Evolutionary conservation across 1,140 invertebrate species (phyloP).

Genomic region (Aphaenogaster floridana): DNA sequence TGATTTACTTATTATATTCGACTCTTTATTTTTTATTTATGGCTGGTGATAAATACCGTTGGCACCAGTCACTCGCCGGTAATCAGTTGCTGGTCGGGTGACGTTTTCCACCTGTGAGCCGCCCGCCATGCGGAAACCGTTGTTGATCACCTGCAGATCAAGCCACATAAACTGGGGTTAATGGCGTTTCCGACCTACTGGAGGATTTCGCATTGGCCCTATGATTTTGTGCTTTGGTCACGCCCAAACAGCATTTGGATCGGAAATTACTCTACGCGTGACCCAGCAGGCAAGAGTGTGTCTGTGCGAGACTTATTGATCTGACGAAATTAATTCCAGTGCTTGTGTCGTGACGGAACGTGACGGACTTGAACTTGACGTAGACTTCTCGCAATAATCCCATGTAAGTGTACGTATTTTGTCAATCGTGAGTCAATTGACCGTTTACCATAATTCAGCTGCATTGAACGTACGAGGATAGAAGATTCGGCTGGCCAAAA

Average conservation of each 20-base stretch:
- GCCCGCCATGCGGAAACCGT: constrained; percentile 83
- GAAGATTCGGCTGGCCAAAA: constrained; percentile 80
- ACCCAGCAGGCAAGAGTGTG: constrained; percentile 86
- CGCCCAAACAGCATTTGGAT: constrained; percentile 84
- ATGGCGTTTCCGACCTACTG: constrained; percentile 85
- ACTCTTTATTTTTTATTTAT: constrained; percentile 82
- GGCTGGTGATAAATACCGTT: constrained; percentile 88
- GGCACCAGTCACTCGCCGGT: constrained; percentile 86
- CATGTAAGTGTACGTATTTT: constrained; percentile 76
- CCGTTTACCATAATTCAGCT: constrained; percentile 81
- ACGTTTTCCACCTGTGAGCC: constrained; percentile 84
- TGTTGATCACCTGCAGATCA: constrained; percentile 87
- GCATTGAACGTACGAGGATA: constrained; percentile 79
- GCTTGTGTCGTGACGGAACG: constrained; percentile 82
- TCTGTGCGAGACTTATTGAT: constrained; percentile 84
- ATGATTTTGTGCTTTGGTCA: constrained; percentile 87
- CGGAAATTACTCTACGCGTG: constrained; percentile 86
- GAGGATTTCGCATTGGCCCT: constrained; percentile 84
- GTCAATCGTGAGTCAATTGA: constrained; percentile 79
- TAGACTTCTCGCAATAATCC: constrained; percentile 81
- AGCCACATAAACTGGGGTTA: constrained; percentile 87
- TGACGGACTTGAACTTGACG: constrained; percentile 82
- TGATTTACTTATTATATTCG: constrained; percentile 77
- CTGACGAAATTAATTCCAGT: constrained; percentile 84
- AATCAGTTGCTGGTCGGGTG: constrained; percentile 85